Conservation (phyloP, 2,888 invertebrate genomes). For the Escarpia spicata region DNA sequence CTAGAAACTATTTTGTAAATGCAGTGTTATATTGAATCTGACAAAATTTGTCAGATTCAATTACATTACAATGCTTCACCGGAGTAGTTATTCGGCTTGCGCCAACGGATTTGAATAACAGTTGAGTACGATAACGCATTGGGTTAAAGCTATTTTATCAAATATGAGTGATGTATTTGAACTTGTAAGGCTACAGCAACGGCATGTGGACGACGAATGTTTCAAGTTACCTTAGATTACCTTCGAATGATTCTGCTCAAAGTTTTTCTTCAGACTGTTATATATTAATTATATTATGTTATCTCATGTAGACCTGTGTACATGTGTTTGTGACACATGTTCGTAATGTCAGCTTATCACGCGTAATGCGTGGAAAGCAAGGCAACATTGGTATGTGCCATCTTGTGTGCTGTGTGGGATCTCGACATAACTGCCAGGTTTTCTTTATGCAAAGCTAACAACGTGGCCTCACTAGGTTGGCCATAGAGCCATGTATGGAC, state of each 20-base stretch:
- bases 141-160: neutral
- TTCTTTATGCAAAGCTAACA: neutral
- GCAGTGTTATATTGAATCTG: neutral
- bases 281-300: no score
- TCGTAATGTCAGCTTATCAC: neutral
- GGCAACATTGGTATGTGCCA: neutral
- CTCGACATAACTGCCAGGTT: neutral
- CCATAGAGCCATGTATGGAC: neutral
- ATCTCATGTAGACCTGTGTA: no score
- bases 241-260: no score
- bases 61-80: neutral
- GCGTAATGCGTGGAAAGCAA: neutral
- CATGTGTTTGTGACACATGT: neutral
- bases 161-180: neutral
- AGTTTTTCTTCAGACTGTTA: no score
- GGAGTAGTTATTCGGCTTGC: neutral
- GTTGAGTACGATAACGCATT: neutral
- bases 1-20: neutral
- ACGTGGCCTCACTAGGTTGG: neutral
- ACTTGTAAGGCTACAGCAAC: neutral
- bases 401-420: neutral
- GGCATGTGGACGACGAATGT: neutral
- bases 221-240: neutral
- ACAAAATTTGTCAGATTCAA: neutral
- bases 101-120: neutral